Evolutionary conservation across 1,140 invertebrate species (phyloP), one percentile per base, ranked within the genome.

Genomic region (Microplitis demolitor): DNA sequence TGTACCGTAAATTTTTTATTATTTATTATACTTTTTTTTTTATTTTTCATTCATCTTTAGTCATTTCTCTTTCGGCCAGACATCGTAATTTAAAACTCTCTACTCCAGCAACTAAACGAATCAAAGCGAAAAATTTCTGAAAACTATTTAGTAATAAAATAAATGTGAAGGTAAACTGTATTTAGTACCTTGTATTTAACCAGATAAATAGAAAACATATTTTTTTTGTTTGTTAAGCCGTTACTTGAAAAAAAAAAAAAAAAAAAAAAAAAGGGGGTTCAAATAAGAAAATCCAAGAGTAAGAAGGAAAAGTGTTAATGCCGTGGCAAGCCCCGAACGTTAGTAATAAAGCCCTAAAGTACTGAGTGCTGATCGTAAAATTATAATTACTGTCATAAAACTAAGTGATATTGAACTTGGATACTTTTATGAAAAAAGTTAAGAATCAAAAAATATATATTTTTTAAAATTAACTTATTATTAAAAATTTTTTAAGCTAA

Each of bases 381-480:
- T 84, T 82, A 85, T 86, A 86, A 86, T 86, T 85, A 83, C 83
- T 74, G 54, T 76, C 77, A 78, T 86, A 84, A 86, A 85, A 77
- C 83, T 85, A 85, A 86, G 83, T 85, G 83, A 86, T 86, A 86
- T 86, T 85, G 83, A 85, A 86, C 84, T 84, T 85, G 83, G 84
- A 82, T 82, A 58, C 67, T 24, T 34, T 24, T 37, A 50, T 64
- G 54, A 56, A 11, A 70, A 61, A 16, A 66, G 4, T 34, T 64
- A 6, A 14, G 11, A 24, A 4, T 14, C 37, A 53, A 35, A 11
- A 11, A 4, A 8, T 11, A 9, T 5, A 33, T 11, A 5, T 24
- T 58, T 14, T 4, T 39, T 39, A 24, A 39, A 39, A 39, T 39
- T 39, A 39, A 6, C 13, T 34, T 13, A 1, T 4, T 54, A 67